Base-by-base conservation (phyloP, 2,888 invertebrate genomes). In the Neocrepidodera transversa region DNA sequence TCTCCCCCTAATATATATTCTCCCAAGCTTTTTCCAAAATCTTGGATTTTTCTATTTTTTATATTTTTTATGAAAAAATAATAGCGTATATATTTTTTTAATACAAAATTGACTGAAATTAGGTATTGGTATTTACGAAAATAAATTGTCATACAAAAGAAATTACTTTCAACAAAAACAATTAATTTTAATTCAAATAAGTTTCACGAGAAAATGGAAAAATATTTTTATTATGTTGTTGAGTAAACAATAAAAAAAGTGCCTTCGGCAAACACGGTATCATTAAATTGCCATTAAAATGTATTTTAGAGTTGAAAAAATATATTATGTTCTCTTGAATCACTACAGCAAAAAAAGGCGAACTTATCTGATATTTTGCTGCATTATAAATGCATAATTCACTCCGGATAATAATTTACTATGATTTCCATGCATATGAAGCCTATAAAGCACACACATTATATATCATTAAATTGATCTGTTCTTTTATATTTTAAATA, bases 241-340 rank as follows among this genome's bases (percentile, higher is more conserved):
- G 6, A 20, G 17, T 40, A 13, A 42, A 42, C 20, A 42, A 10
- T 42, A 23, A 18, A 20, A 11, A 20, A 23, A 32, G 11, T 20
- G 23, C 42, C 18, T 3, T 2, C 42, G 20, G 42, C 42, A 23
- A 11, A 20, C 20, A 42, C 18, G 42, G 20, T 10, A 42, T 42
- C 42, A 42, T 42, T 42, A 42, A 42, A 42, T 42, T 42, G 20
- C 42, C 42, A 42, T 42, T 42, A 42, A 42, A 18, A 42, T 18
- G 42, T 20, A 42, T 42, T 42, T 42, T 42, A 42, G 20, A 13
- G 8, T 42, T 16, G 5, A 16, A 40, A 36, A 40, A 40, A 18
- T 10, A 18, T 11, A 11, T 40, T 28, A 28, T 40, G 10, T 40
- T 18, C 18, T 16, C 16, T 10, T n/a, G 17, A 40, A 40, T 40